These are phyloP conservation scores for Luidia sarsii DNA, from an alignment of 53 echinoderm and acorn worm species.

Conservation along the genomic window DNA sequence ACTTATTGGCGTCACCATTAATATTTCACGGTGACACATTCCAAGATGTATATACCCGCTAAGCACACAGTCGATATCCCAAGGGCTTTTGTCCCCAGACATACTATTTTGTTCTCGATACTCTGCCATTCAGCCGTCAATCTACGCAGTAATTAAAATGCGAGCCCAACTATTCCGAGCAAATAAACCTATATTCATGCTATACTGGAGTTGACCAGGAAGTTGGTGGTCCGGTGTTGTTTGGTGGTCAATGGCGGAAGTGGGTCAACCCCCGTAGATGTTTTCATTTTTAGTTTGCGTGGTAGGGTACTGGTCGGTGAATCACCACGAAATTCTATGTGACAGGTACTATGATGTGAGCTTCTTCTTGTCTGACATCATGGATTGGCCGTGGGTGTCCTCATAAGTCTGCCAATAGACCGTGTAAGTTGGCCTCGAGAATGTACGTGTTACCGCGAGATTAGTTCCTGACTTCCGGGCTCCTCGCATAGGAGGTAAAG, in stretches of 20 bases:
- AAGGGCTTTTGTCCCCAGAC: background rate
- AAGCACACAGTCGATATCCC: background rate
- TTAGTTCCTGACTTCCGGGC: no score
- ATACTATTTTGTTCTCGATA: background rate
- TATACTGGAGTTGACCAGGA: background rate
- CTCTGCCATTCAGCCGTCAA: background rate
- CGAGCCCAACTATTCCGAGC: background rate
- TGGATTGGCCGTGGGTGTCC: no score
- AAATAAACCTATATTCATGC: background rate
- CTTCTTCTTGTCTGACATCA: no score
- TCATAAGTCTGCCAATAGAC: no score
- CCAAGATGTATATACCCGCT: conserved; percentile 18
- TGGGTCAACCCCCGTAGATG: background rate
- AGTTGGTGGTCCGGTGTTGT: background rate
- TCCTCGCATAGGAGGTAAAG: no score
- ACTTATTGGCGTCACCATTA: conserved; percentile 33
- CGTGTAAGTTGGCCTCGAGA: no score
- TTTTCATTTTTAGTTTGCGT: no score
- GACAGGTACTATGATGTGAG: no score
- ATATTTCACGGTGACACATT: conserved; percentile 50
- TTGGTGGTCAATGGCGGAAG: background rate
- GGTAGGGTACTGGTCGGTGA: no score
- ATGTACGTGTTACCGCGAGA: no score
- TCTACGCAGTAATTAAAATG: background rate
- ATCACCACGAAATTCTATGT: no score